Conservation (phyloP, 1,140 invertebrate species). For the Cepaea nemoralis region DNA sequence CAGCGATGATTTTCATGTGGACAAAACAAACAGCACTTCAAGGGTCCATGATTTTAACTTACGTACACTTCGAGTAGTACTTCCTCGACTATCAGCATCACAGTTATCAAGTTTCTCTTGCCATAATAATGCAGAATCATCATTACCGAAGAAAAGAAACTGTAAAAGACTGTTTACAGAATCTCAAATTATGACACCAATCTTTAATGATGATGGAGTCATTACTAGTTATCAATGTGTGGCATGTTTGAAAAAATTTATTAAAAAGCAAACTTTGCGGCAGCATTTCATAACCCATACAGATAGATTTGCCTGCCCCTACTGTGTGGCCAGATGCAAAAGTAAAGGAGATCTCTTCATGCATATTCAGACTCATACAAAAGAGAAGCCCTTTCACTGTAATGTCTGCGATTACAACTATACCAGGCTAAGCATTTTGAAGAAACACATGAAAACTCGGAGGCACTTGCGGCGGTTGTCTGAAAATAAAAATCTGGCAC, state of each 20-base stretch:
- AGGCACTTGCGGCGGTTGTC: not conserved
- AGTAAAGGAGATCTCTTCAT: conserved; percentile 35
- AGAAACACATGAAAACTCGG: conserved; percentile 32
- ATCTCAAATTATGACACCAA: not conserved
- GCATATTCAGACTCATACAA: conserved; percentile 40
- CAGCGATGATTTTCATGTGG: not conserved
- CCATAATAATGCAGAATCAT: no score
- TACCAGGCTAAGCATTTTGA: conserved; percentile 36
- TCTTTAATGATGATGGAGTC: conserved; percentile 14
- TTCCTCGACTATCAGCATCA: not conserved
- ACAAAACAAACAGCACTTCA: not conserved
- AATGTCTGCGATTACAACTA: conserved; percentile 34
- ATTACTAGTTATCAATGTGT: conserved; percentile 27
- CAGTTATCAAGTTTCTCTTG: not conserved
- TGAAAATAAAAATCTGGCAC: not conserved
- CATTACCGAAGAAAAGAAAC: not conserved
- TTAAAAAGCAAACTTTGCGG: conserved; percentile 35
- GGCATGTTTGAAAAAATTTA: conserved; percentile 18
- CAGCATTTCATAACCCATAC: conserved; percentile 41
- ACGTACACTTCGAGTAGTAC: not conserved
- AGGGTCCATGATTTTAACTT: not conserved
- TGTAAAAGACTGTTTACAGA: not conserved
- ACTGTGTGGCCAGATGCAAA: conserved; percentile 31
- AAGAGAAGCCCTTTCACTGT: conserved; percentile 38
- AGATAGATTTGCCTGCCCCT: conserved; percentile 36